phyloP scores from a whole-genome alignment of 2,888 invertebrate species.

The Calliopum simillimum region DNA sequence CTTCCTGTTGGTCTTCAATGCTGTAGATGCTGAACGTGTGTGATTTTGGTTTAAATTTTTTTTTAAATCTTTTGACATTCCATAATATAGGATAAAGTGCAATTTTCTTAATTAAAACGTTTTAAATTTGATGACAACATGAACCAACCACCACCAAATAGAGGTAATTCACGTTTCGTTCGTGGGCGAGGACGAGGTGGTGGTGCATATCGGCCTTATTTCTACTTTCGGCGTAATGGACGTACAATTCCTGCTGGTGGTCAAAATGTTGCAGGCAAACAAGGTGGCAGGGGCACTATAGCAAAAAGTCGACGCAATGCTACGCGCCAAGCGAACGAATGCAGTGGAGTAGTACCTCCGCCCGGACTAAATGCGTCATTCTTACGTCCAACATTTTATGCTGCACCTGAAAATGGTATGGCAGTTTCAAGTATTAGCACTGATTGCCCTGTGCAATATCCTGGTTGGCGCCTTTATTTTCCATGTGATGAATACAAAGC shows the following conservation, averaged over 20 bases:
- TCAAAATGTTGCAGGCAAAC: background rate
- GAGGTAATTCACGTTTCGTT: constrained; percentile 48
- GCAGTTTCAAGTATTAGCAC: constrained; percentile 52
- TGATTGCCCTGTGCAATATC: constrained; percentile 67
- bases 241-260: constrained; percentile 57
- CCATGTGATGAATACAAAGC: constrained; percentile 72
- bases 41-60: no score
- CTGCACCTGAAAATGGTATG: constrained; percentile 51
- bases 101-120: background rate
- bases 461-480: constrained; percentile 85
- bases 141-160: constrained; percentile 48
- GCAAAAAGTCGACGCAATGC: background rate
- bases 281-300: background rate
- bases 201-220: constrained; percentile 55
- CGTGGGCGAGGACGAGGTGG: constrained; percentile 57
- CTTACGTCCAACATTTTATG: constrained; percentile 55
- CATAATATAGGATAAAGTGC: background rate
- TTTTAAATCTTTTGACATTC: no score
- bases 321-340: background rate
- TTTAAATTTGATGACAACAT: constrained; percentile 40
- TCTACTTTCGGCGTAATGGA: constrained; percentile 60
- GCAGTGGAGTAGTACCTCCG: background rate
- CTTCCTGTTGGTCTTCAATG: no score
- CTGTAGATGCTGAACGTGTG: no score
- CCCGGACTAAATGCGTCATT: constrained; percentile 48